phyloP scores from a whole-genome alignment of 2,888 invertebrate genomes.

The Agrotis puta region DNA sequence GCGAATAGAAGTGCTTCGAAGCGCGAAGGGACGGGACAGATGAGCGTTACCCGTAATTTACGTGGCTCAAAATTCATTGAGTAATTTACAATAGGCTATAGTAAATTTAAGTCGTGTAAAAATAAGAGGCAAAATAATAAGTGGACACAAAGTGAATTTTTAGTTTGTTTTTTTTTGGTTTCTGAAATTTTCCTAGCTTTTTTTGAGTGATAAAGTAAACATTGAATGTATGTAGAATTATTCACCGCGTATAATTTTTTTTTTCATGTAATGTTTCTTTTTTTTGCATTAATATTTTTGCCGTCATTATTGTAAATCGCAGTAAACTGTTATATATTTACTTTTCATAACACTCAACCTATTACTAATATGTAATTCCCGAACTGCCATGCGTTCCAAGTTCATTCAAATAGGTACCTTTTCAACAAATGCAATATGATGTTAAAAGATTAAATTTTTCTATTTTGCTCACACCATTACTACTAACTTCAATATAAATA shows the following conservation, averaged over 20 bases:
- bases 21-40: constrained; percentile 20
- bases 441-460: background rate
- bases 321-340: too few species aligned
- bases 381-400: background rate
- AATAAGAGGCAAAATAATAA: too few species aligned
- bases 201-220: too few species aligned
- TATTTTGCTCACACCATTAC: background rate
- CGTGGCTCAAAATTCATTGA: background rate
- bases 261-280: too few species aligned
- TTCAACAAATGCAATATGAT: background rate
- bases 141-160: too few species aligned
- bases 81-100: constrained; percentile 6
- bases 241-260: too few species aligned
- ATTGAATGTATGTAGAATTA: too few species aligned
- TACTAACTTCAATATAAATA: background rate
- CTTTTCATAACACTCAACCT: background rate
- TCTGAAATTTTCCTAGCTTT: too few species aligned
- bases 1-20: constrained; percentile 11
- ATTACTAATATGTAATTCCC: background rate
- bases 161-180: background rate
- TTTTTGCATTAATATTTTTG: too few species aligned
- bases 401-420: background rate
- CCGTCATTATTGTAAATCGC: too few species aligned
- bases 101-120: background rate
- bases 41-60: constrained; percentile 12